These are phyloP conservation scores for Acrobasis consociella DNA, from an alignment of 2,888 invertebrate genomes.

Conservation along the genomic window DNA sequence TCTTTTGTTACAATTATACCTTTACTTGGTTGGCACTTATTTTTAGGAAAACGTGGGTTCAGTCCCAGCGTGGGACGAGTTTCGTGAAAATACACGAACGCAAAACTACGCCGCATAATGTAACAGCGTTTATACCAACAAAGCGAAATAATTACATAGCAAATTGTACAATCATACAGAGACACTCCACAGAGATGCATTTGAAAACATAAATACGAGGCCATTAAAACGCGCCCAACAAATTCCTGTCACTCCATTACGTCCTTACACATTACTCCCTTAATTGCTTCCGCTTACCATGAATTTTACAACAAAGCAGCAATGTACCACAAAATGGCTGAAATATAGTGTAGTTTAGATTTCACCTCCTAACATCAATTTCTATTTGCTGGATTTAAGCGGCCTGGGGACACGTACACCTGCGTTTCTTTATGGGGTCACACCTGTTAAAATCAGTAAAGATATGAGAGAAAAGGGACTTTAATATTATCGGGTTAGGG, in stretches of 20 bases:
- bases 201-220: constrained; percentile 67
- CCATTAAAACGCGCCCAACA: constrained; percentile 70
- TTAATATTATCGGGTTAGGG: constrained; percentile 23
- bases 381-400: constrained; percentile 71
- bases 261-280: constrained; percentile 73
- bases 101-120: neutral
- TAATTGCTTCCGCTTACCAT: constrained; percentile 77
- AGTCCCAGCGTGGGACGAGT: neutral
- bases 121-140: constrained; percentile 4
- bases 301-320: constrained; percentile 75
- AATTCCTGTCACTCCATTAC: constrained; percentile 76
- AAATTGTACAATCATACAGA: constrained; percentile 50
- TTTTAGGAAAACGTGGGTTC: neutral
- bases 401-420: constrained; percentile 61
- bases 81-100: neutral
- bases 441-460: constrained; percentile 54
- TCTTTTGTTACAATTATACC: too few species aligned
- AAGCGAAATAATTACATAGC: constrained; percentile 18
- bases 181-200: constrained; percentile 56
- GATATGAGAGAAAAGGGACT: constrained; percentile 35
- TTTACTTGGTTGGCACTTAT: neutral
- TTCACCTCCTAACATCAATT: constrained; percentile 71
- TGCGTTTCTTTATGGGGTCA: constrained; percentile 64
- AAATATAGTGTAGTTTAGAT: constrained; percentile 72
- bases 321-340: constrained; percentile 65